These are phyloP conservation scores for Aphodius granarius DNA, from an alignment of 2,888 invertebrate species.

Conservation along the genomic window DNA sequence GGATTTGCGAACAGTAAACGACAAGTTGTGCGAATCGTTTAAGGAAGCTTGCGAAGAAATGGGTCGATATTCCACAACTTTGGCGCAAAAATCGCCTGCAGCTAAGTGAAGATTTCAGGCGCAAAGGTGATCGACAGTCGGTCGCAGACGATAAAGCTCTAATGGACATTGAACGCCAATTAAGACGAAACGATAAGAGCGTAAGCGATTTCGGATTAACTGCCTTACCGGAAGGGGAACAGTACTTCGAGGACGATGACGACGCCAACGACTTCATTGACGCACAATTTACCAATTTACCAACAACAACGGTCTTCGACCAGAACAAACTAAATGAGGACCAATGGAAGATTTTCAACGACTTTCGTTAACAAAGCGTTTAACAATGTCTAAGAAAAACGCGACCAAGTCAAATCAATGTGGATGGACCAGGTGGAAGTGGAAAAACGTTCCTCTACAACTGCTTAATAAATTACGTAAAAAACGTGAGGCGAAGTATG, in stretches of 20 bases:
- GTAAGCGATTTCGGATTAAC: neutral
- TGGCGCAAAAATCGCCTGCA: neutral
- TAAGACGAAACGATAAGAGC: neutral
- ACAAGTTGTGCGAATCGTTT: conserved; percentile 10
- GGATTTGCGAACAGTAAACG: conserved; percentile 32
- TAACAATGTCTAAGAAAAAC: neutral
- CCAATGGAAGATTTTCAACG: neutral
- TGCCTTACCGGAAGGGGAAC: conserved; percentile 7
- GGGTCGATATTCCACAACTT: neutral
- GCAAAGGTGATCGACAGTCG: neutral
- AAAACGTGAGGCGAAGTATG: neutral
- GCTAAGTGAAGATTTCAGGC: neutral
- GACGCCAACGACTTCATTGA: neutral
- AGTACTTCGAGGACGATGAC: neutral
- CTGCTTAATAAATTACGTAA: neutral
- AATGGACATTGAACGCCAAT: neutral
- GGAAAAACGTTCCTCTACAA: neutral
- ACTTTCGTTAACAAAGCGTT: neutral
- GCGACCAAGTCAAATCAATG: neutral
- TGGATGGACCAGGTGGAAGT: conserved; percentile 5
- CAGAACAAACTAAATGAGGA: neutral
- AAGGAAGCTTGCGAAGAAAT: neutral
- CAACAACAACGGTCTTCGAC: neutral
- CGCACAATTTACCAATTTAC: too few relatives aligned
- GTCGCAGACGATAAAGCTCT: neutral